These are phyloP conservation scores for Scaptodrosophila latifasciaeformis DNA, from an alignment of 2,888 invertebrate genomes.

Conservation along the genomic window DNA sequence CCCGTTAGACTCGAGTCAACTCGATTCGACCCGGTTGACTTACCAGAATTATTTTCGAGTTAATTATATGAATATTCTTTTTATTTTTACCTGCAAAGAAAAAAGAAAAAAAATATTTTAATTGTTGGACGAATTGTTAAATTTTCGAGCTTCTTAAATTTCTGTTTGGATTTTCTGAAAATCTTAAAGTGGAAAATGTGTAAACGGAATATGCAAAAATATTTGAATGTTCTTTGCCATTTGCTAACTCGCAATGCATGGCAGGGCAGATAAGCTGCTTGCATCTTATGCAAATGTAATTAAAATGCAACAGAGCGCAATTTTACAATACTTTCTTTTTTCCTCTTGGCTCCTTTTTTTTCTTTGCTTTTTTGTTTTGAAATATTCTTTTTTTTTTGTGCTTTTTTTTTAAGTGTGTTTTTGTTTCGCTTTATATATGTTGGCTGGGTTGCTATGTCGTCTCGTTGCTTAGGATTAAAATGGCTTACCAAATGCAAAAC, in stretches of 20 bases:
- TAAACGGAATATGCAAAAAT: neutral
- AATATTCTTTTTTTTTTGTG: too few species aligned
- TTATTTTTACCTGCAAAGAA: conserved; percentile 56
- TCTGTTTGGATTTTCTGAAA: too few species aligned
- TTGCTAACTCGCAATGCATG: conserved; percentile 3
- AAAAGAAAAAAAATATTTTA: conserved; percentile 4
- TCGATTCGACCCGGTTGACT: too few species aligned
- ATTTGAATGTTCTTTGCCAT: conserved; percentile 2
- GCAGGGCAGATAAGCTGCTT: conserved; percentile 53
- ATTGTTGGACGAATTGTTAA: neutral
- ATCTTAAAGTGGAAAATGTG: too few species aligned
- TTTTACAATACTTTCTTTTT: conserved; percentile 52
- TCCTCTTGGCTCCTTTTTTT: conserved; percentile 5
- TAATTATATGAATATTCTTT: too few species aligned
- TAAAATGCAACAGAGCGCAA: conserved; percentile 55
- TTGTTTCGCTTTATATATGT: too few species aligned
- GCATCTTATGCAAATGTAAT: conserved; percentile 63
- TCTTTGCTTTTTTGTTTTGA: neutral
- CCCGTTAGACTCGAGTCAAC: too few species aligned
- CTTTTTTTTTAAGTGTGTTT: too few species aligned
- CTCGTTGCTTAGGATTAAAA: conserved; percentile 23
- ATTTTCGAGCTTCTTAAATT: neutral
- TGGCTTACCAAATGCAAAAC: conserved; percentile 16
- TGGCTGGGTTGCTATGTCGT: too few species aligned
- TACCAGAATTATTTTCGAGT: too few species aligned